Base-by-base conservation (phyloP, 2,888 invertebrate genomes). In the Orthosia incerta region DNA sequence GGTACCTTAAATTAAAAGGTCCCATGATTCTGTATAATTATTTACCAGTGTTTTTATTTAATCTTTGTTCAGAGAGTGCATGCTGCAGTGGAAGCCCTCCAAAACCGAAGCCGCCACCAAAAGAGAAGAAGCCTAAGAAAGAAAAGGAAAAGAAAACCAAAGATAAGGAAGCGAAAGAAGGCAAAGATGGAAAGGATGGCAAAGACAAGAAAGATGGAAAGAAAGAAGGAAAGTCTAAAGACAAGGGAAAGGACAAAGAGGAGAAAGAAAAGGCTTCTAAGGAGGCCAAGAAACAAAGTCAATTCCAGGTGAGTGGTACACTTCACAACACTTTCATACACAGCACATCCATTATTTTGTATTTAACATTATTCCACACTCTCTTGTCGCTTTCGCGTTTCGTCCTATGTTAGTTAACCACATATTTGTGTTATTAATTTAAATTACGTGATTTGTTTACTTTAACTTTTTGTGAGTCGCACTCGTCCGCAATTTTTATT, bases 1-100 rank as follows among this genome's bases (percentile, higher is more conserved):
- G 1, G 39, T 39, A 39, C 9, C 9, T 39, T 39, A 39, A 31
- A 39, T 39, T 39, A 39, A 39, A 39, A 39, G 39, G 39, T 39
- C 39, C 39, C 39, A 39, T 39, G 39, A 39, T 9, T 9, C 18
- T 39, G 31, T n/a, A 18, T 31, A 16, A 55, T 45, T 12, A 13
- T 18, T 20, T 45, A 45, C 23, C 11, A 26, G 2, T 48, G 23
- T 45, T 45, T n/a, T 13, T 23, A 31, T 39, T 13, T 18, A 53
- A 62, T 50, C n/a, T 76, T 73, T 82, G 56, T 85, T 63, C 84
- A 97, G 98, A 99, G 93, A 98, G 98, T 94, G 97, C 98, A 82
- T 98, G 98, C 95, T 98, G 98, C 95, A 97, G 97, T 86, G 97
- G 96, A 82, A 97, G 97, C 84, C 97, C 97, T 66, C 97, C 98